These are phyloP conservation scores for Marronus borbonicus DNA, from an alignment of 2,888 invertebrate genomes.

Conservation along the genomic window DNA sequence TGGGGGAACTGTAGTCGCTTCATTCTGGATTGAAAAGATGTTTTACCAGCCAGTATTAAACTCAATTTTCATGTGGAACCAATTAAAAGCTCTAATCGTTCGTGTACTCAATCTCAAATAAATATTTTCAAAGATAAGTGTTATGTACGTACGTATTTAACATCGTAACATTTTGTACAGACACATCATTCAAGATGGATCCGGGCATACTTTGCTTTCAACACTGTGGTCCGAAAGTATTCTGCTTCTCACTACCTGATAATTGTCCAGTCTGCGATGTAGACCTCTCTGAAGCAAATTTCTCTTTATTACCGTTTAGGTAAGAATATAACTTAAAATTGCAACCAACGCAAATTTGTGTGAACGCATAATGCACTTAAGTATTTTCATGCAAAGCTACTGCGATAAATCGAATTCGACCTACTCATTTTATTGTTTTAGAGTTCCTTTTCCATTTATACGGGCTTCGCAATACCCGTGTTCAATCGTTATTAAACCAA, in stretches of 20 bases:
- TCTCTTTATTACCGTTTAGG: conserved; percentile 85
- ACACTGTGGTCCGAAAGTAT: conserved; percentile 88
- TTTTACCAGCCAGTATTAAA: not conserved
- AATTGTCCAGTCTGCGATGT: conserved; percentile 85
- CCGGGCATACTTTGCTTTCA: conserved; percentile 92
- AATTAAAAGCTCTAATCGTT: conserved; percentile 41
- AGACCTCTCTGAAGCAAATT: conserved; percentile 73
- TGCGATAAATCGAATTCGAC: not conserved
- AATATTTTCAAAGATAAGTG: conserved; percentile 30
- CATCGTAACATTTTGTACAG: conserved; percentile 30
- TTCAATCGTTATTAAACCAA: conserved; percentile 89
- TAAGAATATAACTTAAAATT: conserved; percentile 61
- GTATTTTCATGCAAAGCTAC: too few relatives aligned
- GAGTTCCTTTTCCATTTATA: conserved; percentile 90
- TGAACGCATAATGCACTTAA: too few relatives aligned
- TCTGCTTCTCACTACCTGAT: conserved; percentile 85
- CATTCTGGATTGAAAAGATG: too few relatives aligned
- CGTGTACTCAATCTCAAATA: conserved; percentile 41
- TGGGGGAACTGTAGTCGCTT: too few relatives aligned
- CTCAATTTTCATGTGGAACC: not conserved
- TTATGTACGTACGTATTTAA: conserved; percentile 10
- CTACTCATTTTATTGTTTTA: conserved; percentile 67
- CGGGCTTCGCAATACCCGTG: conserved; percentile 86
- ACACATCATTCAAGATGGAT: conserved; percentile 72
- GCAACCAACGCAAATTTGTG: too few relatives aligned